These are phyloP conservation scores for Melangyna quadrimaculata DNA, from an alignment of 2,888 invertebrate genomes.

Conservation along the genomic window DNA sequence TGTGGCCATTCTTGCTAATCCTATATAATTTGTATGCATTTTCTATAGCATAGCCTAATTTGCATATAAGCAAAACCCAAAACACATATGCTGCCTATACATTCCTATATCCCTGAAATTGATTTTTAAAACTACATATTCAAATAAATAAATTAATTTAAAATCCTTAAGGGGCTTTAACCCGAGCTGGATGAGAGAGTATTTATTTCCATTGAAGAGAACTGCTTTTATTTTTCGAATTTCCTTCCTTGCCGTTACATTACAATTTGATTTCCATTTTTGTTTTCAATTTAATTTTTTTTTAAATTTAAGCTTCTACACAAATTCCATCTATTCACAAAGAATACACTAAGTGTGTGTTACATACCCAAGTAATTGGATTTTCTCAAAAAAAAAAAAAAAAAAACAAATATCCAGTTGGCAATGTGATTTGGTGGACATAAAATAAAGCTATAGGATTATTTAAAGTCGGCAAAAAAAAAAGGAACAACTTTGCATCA, in stretches of 20 bases:
- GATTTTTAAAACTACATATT: conserved; percentile 23
- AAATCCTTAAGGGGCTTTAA: conserved; percentile 19
- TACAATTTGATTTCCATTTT: neutral
- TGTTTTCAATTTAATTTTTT: neutral
- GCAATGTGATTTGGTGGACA: conserved; percentile 47
- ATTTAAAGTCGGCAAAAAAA: conserved; percentile 24
- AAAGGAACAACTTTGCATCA: neutral
- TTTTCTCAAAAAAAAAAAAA: conserved; percentile 36
- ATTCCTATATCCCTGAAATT: too few relatives aligned
- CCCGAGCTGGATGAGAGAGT: neutral
- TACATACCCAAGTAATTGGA: conserved; percentile 48
- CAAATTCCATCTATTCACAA: neutral
- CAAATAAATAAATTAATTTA: conserved; percentile 24
- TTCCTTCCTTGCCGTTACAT: neutral
- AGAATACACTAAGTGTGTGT: conserved; percentile 22
- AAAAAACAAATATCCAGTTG: conserved; percentile 21
- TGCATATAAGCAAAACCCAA: neutral
- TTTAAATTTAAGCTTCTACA: conserved; percentile 21
- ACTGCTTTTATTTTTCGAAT: neutral
- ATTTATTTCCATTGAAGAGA: neutral
- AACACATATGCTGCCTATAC: neutral
- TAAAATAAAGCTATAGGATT: conserved; percentile 60
- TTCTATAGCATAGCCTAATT: neutral
- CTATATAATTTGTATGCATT: too few relatives aligned
- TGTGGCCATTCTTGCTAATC: too few relatives aligned